Conservation (phyloP, 2,113 vertebrate genomes). For the Callopanchax toddi region DNA sequence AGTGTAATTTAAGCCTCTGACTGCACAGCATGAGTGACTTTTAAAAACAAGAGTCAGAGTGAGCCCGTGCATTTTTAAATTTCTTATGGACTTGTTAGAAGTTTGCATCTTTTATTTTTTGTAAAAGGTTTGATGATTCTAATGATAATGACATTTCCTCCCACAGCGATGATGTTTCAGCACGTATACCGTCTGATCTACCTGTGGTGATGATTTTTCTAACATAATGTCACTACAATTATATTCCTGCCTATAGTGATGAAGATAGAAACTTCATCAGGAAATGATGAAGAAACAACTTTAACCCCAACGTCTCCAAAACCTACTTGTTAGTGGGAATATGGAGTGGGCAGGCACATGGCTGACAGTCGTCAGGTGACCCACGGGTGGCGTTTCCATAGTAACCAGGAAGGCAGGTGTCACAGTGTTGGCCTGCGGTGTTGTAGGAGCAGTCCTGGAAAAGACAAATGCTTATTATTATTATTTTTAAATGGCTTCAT, state of each 20-base stretch:
- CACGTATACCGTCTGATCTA: slow-evolving; percentile 16
- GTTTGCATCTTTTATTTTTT: slow-evolving; percentile 20
- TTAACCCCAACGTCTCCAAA: too few relatives aligned
- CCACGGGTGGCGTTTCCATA: slow-evolving; percentile 68
- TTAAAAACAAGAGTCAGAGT: background rate
- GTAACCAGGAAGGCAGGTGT: slow-evolving; percentile 66
- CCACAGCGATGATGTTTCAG: slow-evolving; percentile 38
- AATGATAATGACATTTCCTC: slow-evolving; percentile 48
- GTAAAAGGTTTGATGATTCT: slow-evolving; percentile 23
- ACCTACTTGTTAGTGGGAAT: slow-evolving; percentile 75
- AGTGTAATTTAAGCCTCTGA: slow-evolving; percentile 4
- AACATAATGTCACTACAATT: slow-evolving; percentile 32
- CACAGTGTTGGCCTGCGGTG: slow-evolving; percentile 65
- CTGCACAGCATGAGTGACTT: slow-evolving; percentile 12
- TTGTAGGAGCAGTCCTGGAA: slow-evolving; percentile 63
- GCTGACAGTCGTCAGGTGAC: slow-evolving; percentile 65
- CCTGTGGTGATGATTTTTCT: slow-evolving; percentile 48
- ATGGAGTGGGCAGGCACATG: slow-evolving; percentile 68
- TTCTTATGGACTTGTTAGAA: slow-evolving; percentile 16
- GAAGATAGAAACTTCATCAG: slow-evolving; percentile 3
- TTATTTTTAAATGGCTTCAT: background rate
- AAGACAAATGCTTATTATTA: background rate
- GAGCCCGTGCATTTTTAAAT: slow-evolving; percentile 27
- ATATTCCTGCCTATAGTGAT: slow-evolving; percentile 16
- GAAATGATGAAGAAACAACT: background rate